Evolutionary conservation across 2,113 vertebrate genomes (phyloP).

Genomic region (Argyrosomus japonicus): DNA sequence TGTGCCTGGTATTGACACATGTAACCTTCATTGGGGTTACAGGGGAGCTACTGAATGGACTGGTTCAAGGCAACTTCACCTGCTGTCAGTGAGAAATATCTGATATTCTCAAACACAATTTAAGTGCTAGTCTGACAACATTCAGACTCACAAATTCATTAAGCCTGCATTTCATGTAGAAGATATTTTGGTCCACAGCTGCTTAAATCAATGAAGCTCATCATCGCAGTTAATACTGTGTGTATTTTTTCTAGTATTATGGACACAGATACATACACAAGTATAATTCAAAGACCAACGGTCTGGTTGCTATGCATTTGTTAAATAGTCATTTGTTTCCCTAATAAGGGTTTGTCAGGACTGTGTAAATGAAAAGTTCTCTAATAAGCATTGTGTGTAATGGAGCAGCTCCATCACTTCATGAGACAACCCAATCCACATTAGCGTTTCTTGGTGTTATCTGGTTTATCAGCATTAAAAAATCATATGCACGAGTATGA

Average conservation of each 20-base stretch:
- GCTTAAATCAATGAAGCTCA: slow-evolving; percentile 24
- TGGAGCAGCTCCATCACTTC: slow-evolving; percentile 42
- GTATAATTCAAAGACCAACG: slow-evolving; percentile 26
- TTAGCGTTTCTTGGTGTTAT: neutral
- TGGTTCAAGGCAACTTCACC: neutral
- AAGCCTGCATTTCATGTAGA: neutral
- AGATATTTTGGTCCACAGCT: slow-evolving; percentile 19
- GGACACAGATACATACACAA: neutral
- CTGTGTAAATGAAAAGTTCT: slow-evolving; percentile 55
- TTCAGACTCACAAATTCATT: slow-evolving; percentile 19
- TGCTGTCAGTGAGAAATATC: neutral
- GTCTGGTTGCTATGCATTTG: slow-evolving; percentile 12
- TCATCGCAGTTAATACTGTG: slow-evolving; percentile 21
- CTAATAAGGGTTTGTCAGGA: slow-evolving; percentile 29
- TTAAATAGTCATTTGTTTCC: slow-evolving; percentile 38
- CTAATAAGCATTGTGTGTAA: slow-evolving; percentile 42
- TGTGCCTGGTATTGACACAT: slow-evolving; percentile 12
- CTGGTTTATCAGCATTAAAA: slow-evolving; percentile 26
- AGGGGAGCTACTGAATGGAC: neutral
- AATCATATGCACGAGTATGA: neutral
- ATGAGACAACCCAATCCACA: slow-evolving; percentile 38
- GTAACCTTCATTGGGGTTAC: neutral
- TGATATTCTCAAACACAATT: neutral
- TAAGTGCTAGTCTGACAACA: neutral
- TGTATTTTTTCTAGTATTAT: neutral